phyloP scores from a whole-genome alignment of 1,140 invertebrate species.

The Drosophila carrolli region DNA sequence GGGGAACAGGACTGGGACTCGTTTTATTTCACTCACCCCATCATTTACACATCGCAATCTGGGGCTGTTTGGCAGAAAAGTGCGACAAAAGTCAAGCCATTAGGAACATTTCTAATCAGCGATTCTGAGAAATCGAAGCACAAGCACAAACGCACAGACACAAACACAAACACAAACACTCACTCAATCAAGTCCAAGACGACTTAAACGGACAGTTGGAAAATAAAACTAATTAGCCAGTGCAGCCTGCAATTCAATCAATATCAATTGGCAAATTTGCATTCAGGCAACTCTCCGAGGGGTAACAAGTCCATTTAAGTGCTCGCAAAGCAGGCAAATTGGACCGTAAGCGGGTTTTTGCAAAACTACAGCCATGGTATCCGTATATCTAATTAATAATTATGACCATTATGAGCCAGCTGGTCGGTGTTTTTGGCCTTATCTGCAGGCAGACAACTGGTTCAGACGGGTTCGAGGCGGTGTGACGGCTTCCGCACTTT shows the following conservation, averaged over 20 bases:
- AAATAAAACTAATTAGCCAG: conserved; percentile 79
- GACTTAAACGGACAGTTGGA: conserved; percentile 55
- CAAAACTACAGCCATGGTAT: conserved; percentile 21
- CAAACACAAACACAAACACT: conserved; percentile 20
- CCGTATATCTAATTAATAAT: conserved; percentile 57
- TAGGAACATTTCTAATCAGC: conserved; percentile 72
- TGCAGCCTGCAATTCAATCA: conserved; percentile 71
- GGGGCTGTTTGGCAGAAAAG: background rate
- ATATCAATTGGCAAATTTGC: conserved; percentile 81
- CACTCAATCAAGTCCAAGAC: conserved; percentile 29
- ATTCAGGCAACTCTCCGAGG: conserved; percentile 33
- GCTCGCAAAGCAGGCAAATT: conserved; percentile 24
- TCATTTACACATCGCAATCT: background rate
- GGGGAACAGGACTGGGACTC: conserved; percentile 2
- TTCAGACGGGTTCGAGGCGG: conserved; percentile 57
- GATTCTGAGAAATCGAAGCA: conserved; percentile 64
- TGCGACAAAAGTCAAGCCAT: conserved; percentile 48
- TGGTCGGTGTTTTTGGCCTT: conserved; percentile 49
- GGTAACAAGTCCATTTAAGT: conserved; percentile 75
- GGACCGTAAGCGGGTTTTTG: conserved; percentile 12
- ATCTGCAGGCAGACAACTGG: conserved; percentile 36
- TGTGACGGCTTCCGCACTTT: conserved; percentile 59
- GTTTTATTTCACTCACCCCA: background rate
- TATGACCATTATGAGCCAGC: conserved; percentile 53
- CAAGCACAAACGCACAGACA: conserved; percentile 30